Evolutionary conservation across 1,140 invertebrate species (phyloP), one percentile per base, ranked within the genome.

Genomic region (Trissolcus basalis): DNA sequence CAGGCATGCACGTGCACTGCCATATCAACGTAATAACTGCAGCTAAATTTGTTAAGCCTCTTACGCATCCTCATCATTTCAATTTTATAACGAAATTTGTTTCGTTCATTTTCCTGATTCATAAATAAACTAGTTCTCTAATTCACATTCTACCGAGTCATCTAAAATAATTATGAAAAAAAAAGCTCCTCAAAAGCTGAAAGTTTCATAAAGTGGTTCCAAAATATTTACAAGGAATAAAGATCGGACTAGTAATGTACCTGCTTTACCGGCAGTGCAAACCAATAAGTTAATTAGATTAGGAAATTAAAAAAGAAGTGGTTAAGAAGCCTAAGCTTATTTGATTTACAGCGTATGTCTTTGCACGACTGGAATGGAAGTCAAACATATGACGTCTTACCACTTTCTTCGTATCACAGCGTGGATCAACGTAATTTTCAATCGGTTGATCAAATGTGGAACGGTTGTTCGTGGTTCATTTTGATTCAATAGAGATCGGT

Each of bases 361-460:
- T 61, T 32, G 45, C 60, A 71, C 10, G 55, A 67, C 43, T 39
- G 53, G 56, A 61, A 77, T 51, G 44, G 43, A 65, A 70, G 53
- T 74, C 45, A 78, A 78, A 79, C 67, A 73, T 63, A 72, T 78
- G 70, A 79, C 72, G 67, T 80, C 83, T 83, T 83, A 83, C 82
- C 81, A 82, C 73, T 81, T 83, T 82, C 83, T 83, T 82, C 78
- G 65, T 68, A 83, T 81, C 81, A 82, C 83, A 83, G 80, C 81
- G 80, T 83, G 75, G 78, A 78, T 78, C 77, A 80, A 78, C 79
- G 67, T 74, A 76, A 82, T 80, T 80, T 58, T 74, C 79, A 78
- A 83, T 83, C 80, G 79, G 78, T 79, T 79, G 71, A 68, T 75
- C 61, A 69, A 75, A 69, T 78, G 67, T 78, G 64, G 73, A 78